Percentiles rank a stretch among this genome's conserved stretches.
Evolutionary conservation across 2,888 invertebrate species (phyloP).

Genomic region (Dioctria rufipes): DNA sequence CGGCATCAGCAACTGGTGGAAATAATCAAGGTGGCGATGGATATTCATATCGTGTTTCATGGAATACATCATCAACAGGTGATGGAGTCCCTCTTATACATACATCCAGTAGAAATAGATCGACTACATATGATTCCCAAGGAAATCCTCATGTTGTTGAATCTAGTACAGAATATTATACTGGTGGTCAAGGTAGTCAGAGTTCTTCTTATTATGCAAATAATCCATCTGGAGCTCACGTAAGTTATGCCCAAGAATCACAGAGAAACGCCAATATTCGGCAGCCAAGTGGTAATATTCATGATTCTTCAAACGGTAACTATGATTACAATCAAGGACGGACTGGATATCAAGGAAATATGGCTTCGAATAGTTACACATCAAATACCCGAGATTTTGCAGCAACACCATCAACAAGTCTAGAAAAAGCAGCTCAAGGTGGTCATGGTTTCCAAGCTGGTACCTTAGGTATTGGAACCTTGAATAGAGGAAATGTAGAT

Average conservation of each 20-base stretch:
- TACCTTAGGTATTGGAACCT: constrained; percentile 66
- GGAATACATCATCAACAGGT: constrained; percentile 61
- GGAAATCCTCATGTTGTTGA: constrained; percentile 72
- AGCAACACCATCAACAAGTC: constrained; percentile 57
- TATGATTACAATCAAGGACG: constrained; percentile 11
- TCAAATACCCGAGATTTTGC: constrained; percentile 57
- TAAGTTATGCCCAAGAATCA: constrained; percentile 15
- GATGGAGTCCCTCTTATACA: constrained; percentile 10
- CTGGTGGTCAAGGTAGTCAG: constrained; percentile 31
- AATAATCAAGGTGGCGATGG: not conserved
- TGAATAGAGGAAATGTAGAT: constrained; percentile 67
- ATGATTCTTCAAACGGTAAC: not conserved
- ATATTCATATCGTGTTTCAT: constrained; percentile 52
- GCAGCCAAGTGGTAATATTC: constrained; percentile 10
- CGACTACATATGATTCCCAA: constrained; percentile 72
- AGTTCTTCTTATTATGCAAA: constrained; percentile 43
- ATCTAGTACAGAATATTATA: constrained; percentile 72
- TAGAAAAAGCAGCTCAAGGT: constrained; percentile 63
- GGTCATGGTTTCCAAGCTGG: constrained; percentile 67
- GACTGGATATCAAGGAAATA: not conserved
- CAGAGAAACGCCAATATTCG: not conserved
- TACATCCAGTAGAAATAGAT: constrained; percentile 64
- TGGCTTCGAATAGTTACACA: not conserved
- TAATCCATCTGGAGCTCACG: constrained; percentile 19
- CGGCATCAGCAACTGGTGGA: constrained; percentile 51